A percentile compares a stretch with the other conserved stretches of the same genome.
Evolutionary conservation across 2,797 vertebrate species (phyloP).

Genomic region (Girardinus metallicus): DNA sequence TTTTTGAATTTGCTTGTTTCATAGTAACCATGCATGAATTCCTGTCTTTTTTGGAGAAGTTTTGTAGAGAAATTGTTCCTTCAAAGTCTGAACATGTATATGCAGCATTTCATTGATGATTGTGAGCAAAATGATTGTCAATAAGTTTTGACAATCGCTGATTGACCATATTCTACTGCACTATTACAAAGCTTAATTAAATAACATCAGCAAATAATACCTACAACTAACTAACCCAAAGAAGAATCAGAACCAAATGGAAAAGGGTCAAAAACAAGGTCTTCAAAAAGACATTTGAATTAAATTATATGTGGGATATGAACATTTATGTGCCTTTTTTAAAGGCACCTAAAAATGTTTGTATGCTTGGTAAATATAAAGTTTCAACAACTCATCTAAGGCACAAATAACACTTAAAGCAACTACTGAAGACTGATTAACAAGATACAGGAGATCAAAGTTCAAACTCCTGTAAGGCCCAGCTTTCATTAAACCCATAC

Average conservation of each 20-base stretch:
- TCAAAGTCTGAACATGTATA: no score
- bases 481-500: constrained; percentile 38
- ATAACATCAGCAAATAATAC: not conserved
- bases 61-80: not conserved
- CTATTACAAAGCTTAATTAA: not conserved
- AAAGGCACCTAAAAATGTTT: not conserved
- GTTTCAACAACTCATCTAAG: constrained; percentile 6
- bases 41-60: not conserved
- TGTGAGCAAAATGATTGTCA: not conserved
- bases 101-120: no score
- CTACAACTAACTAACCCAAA: not conserved
- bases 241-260: not conserved
- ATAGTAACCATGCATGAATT: not conserved
- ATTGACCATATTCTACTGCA: not conserved
- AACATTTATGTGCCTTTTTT: not conserved
- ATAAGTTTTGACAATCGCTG: not conserved
- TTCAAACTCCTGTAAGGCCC: constrained; percentile 20
- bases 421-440: constrained; percentile 15
- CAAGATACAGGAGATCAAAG: constrained; percentile 2
- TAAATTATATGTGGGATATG: not conserved
- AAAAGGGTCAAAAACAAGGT: not conserved
- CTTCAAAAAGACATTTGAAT: not conserved
- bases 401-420: constrained; percentile 13
- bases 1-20: not conserved
- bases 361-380: constrained; percentile 5